Conservation (phyloP, 1,140 invertebrate species). For the Eurosta solidaginis region DNA sequence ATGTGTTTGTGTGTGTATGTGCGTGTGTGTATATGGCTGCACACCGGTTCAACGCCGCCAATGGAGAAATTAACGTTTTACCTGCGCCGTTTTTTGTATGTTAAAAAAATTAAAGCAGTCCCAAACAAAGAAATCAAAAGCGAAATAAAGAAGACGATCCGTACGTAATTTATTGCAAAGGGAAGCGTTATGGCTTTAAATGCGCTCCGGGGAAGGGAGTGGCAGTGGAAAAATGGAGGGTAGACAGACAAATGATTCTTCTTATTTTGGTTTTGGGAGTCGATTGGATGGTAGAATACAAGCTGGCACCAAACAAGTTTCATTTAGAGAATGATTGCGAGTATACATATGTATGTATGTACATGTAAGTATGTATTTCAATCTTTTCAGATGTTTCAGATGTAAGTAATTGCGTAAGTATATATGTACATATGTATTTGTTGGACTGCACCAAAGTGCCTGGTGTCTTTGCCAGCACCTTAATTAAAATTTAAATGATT, state of each 20-base stretch:
- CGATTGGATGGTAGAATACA: not conserved
- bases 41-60: not conserved
- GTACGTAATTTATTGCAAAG: constrained; percentile 25
- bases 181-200: not conserved
- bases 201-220: not conserved
- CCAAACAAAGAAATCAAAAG: constrained; percentile 18
- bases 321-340: not conserved
- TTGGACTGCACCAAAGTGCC: not conserved
- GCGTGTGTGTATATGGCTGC: not conserved
- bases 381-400: not conserved
- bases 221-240: not conserved
- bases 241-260: no score
- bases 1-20: not conserved
- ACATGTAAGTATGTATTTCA: not conserved
- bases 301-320: constrained; percentile 5
- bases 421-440: not conserved
- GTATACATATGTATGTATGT: not conserved
- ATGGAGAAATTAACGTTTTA: constrained; percentile 25
- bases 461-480: not conserved
- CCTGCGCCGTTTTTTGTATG: not conserved
- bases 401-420: not conserved
- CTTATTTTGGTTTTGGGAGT: no score
- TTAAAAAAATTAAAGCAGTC: constrained; percentile 8
- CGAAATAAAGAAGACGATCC: not conserved
- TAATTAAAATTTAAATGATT: constrained; percentile 29